Evolutionary conservation across 2,797 vertebrate genomes (phyloP).

Genomic region (Eulemur albifrons): DNA sequence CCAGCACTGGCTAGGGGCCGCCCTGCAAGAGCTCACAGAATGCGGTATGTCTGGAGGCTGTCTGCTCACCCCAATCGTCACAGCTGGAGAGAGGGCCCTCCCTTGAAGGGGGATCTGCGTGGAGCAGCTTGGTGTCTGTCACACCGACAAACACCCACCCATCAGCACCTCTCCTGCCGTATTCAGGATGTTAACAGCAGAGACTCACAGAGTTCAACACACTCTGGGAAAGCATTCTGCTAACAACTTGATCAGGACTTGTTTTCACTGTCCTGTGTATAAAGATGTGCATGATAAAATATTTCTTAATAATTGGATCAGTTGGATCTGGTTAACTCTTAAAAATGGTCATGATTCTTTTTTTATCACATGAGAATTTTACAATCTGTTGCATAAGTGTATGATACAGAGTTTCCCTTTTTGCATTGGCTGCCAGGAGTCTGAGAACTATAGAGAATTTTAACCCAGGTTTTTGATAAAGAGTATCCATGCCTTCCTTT

Average conservation of each 20-base stretch:
- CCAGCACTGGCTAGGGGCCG: rapidly evolving
- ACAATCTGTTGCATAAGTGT: too few species aligned
- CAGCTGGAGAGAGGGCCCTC: background rate
- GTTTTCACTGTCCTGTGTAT: background rate
- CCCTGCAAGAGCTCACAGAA: background rate
- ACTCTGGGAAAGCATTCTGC: background rate
- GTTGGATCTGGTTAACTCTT: background rate
- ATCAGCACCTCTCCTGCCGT: rapidly evolving
- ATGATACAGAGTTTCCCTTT: background rate
- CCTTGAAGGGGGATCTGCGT: background rate
- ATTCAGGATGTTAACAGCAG: background rate
- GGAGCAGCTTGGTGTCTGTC: rapidly evolving
- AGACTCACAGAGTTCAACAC: background rate
- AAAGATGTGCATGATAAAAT: background rate
- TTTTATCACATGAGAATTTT: background rate
- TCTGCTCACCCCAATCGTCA: background rate
- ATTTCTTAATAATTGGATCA: background rate
- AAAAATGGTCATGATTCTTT: background rate
- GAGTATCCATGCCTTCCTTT: background rate
- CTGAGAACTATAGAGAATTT: background rate
- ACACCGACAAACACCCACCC: rapidly evolving
- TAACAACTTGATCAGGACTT: background rate
- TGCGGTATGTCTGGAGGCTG: background rate
- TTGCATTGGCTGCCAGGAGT: background rate
- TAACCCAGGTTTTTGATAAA: background rate